Evolutionary conservation across 2,888 invertebrate species (phyloP), one percentile per base, ranked within the genome.

Genomic region (Nipponacmea schrenckii): DNA sequence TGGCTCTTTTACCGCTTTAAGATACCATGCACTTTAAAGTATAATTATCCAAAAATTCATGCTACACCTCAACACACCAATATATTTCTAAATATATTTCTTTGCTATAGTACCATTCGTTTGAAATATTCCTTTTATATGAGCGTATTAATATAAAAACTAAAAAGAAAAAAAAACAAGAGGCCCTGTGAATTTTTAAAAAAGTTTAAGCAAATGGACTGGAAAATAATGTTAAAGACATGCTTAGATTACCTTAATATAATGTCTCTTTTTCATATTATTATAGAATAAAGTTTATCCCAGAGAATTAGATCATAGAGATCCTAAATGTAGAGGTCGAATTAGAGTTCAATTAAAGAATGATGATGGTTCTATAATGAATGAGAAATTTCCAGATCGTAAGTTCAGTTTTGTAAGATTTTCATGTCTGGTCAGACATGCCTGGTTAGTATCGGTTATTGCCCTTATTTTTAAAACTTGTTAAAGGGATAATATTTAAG

Each of bases 341-440:
- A 94, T 99, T 77, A 91, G 98, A 70, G 94, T 99, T 0, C 97
- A 98, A 86, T 90, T 99, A 74, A 95, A 94, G 87, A 94, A 96
- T 88, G 96, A 96, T 86, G 95, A 97, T 89, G 96, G 96, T 0
- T 90, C 92, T 26, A 93, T 94, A 0, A 90, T 93, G 44, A 93
- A 94, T 86, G 88, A 92, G 0, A 92, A 93, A 56, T 94, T 94
- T 83, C 91, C 94, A 0, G 92, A 93, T 0, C 92, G 91, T 91
- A 86, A 89, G 90, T 85, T 27, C 45, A 64, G 5, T 62, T 20
- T 39, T 26, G 67, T 4, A 64, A n/a, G 20, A 31, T 31, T 3
- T 31, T 31, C 31, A 31, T 31, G 31, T 31, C 31, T 31, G 12
- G 17, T 4, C n/a, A n/a, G n/a, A n/a, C n/a, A n/a, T n/a, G n/a